Percentiles rank a stretch among this genome's conserved stretches.
Conservation (phyloP, 2,797 vertebrate genomes). For the Diceros bicornis region DNA sequence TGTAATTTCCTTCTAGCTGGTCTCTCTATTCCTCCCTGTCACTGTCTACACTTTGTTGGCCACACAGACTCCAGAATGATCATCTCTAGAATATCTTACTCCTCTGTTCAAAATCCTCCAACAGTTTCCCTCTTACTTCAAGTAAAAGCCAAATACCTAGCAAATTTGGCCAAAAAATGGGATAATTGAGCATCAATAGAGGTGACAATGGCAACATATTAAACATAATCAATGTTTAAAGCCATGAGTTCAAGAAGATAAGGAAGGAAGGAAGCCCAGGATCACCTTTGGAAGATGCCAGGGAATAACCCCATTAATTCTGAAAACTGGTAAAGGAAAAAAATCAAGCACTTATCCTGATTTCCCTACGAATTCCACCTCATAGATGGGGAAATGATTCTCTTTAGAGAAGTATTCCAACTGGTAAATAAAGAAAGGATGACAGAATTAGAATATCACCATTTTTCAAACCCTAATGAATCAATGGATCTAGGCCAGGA, state of each 20-base stretch:
- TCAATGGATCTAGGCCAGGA: not conserved
- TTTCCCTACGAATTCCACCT: not conserved
- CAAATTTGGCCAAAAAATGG: not conserved
- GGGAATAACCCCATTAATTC: not conserved
- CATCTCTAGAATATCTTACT: not conserved
- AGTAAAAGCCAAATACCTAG: not conserved
- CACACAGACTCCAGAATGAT: not conserved
- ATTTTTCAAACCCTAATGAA: not conserved
- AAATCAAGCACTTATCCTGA: not conserved
- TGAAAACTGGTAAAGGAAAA: not conserved
- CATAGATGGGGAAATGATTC: not conserved
- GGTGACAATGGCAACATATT: not conserved
- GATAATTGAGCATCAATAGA: not conserved
- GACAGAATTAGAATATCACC: not conserved
- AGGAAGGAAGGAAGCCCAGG: not conserved
- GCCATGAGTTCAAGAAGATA: not conserved
- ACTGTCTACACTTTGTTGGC: not conserved
- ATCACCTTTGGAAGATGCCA: not conserved
- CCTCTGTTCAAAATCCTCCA: not conserved
- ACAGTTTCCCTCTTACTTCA: not conserved
- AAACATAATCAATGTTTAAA: not conserved
- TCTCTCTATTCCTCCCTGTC: not conserved
- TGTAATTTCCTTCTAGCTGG: not conserved
- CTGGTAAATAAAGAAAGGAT: not conserved
- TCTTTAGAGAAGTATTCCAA: not conserved